Evolutionary conservation across 2,797 vertebrate species (phyloP), one percentile per base, ranked within the genome.

Genomic region (Parotocinclus haroldoi): DNA sequence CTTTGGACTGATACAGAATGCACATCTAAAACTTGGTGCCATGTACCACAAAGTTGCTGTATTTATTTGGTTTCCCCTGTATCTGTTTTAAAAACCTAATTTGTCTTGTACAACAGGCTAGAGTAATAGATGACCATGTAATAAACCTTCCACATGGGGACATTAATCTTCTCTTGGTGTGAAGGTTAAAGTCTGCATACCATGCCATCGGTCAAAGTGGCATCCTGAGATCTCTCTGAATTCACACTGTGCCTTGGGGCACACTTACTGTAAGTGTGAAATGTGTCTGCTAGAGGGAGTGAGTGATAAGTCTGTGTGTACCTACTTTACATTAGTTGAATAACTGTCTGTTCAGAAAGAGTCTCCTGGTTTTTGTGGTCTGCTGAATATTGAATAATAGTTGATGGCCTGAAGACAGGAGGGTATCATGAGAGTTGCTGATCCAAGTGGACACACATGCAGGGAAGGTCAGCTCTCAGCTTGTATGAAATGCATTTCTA

Each of bases 331-430:
- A 63, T 64, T 63, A 58, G 14, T 62, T 58, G n/a, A n/a, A 62
- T 62, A 77, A 61, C 37, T 58, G 42, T 65, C 46, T 77, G 71
- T 80, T 78, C 42, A 66, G 69, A 82, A 79, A 57, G 72, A 71
- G 73, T 75, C 61, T 73, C 73, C 75, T 79, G 78, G 48, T 78
- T 76, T 83, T 78, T 60, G 60, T 81, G 82, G 80, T 76, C 75
- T 74, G 77, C 62, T 71, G 75, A 76, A 82, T 80, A 83, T 80
- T 80, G 68, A 84, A 85, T 83, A 76, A 79, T 80, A 81, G 80
- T 71, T 75, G 79, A 75, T 77, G 82, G 80, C 85, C 78, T 74
- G 66, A 42, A 83, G 67, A 62, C 73, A 69, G 76, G 64, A 46
- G 56, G 72, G 66, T 61, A 62, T 76, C 74, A 79, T 84, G 74